Evolutionary conservation across 1,140 invertebrate genomes (phyloP).

Genomic region (Andrena cerasifolii): DNA sequence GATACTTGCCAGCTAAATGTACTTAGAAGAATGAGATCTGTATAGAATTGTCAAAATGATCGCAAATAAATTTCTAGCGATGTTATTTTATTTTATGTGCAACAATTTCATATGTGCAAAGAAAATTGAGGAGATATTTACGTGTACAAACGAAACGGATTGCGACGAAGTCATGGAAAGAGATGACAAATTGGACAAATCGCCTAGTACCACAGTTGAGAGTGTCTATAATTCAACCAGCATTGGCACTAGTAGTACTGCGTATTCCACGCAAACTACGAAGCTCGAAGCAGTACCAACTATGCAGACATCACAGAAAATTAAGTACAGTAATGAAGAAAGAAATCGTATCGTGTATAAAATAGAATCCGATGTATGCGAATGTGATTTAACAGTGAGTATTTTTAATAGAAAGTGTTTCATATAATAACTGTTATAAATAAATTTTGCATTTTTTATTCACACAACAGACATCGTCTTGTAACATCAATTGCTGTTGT

Average conservation of each 20-base stretch:
- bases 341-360: slow-evolving; percentile 54
- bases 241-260: not conserved
- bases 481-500: slow-evolving; percentile 80
- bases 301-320: slow-evolving; percentile 7
- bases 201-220: slow-evolving; percentile 21
- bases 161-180: slow-evolving; percentile 61
- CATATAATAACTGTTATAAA: slow-evolving; percentile 6
- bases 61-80: slow-evolving; percentile 10
- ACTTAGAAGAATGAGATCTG: slow-evolving; percentile 5
- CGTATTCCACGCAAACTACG: slow-evolving; percentile 22
- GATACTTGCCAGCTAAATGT: no score
- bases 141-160: slow-evolving; percentile 61
- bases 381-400: slow-evolving; percentile 76
- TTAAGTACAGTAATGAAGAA: slow-evolving; percentile 46
- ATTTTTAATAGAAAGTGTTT: not conserved
- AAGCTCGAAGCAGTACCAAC: slow-evolving; percentile 13
- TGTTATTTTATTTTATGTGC: slow-evolving; percentile 20
- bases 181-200: slow-evolving; percentile 9
- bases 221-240: slow-evolving; percentile 12
- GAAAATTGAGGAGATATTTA: slow-evolving; percentile 58
- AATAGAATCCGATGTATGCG: slow-evolving; percentile 70
- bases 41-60: slow-evolving; percentile 28
- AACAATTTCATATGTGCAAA: slow-evolving; percentile 14
- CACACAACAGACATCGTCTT: slow-evolving; percentile 67
- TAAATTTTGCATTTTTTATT: not conserved